Percentiles rank a stretch among this genome's conserved stretches.
Conservation (phyloP, 2,113 vertebrate genomes). For the Steatornis caripensis region DNA sequence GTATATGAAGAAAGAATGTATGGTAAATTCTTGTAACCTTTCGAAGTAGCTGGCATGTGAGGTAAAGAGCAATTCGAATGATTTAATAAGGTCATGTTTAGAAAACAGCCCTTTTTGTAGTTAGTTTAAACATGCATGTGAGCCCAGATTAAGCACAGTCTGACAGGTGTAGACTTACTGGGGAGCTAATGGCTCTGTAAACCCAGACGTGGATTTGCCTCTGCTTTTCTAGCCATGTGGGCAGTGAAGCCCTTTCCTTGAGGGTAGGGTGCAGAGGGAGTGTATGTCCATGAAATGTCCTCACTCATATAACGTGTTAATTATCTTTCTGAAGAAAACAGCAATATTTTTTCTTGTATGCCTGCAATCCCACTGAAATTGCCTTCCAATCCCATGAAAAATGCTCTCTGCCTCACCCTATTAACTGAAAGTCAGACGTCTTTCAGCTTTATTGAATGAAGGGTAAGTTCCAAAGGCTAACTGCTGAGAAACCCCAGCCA, state of each 20-base stretch:
- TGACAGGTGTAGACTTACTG: background rate
- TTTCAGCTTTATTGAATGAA: background rate
- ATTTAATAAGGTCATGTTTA: background rate
- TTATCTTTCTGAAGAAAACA: background rate
- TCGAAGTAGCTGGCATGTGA: background rate
- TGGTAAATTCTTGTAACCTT: background rate
- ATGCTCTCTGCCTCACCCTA: background rate
- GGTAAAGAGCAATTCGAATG: background rate
- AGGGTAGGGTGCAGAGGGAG: background rate
- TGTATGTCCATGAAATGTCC: background rate
- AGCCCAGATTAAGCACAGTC: background rate
- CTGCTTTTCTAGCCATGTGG: background rate
- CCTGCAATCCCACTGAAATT: background rate
- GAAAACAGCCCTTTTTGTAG: background rate
- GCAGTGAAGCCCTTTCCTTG: background rate
- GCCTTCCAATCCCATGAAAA: background rate
- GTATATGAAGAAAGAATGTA: background rate
- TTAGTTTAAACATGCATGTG: background rate
- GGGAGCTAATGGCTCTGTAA: background rate
- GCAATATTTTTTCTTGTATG: background rate
- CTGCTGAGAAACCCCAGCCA: background rate
- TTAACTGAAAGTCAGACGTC: background rate
- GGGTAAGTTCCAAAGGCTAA: background rate
- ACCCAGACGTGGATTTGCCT: background rate
- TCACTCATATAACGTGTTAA: rapidly evolving